These are phyloP conservation scores for Trichechus manatus DNA, from an alignment of 2,113 vertebrate genomes.

Conservation along the genomic window DNA sequence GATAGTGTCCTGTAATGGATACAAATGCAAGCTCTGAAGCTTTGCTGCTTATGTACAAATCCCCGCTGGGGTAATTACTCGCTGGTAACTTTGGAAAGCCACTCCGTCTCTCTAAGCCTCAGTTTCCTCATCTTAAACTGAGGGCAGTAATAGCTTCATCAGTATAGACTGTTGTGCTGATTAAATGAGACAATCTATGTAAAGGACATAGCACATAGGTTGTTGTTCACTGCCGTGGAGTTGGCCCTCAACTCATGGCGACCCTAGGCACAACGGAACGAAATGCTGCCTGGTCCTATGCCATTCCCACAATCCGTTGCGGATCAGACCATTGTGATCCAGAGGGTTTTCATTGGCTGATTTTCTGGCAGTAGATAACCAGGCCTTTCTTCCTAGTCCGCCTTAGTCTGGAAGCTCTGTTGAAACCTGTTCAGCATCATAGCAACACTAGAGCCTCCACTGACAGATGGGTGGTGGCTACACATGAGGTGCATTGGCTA, in stretches of 20 bases:
- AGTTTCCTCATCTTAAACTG: background rate
- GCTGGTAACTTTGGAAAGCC: background rate
- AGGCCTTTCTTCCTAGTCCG: too few relatives aligned
- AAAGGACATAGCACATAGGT: background rate
- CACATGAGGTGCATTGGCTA: too few relatives aligned
- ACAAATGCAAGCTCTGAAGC: fast-evolving
- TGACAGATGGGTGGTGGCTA: too few relatives aligned
- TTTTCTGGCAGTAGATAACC: too few relatives aligned
- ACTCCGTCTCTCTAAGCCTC: background rate
- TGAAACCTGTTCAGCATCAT: too few relatives aligned
- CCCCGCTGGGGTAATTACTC: background rate
- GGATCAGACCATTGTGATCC: background rate
- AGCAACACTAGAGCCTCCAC: too few relatives aligned
- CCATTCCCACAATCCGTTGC: background rate
- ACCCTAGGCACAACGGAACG: background rate
- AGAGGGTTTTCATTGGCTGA: too few relatives aligned
- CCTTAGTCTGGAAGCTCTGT: too few relatives aligned
- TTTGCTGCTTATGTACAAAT: background rate
- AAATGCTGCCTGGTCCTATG: background rate
- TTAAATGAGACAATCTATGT: background rate
- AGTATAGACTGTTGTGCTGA: background rate
- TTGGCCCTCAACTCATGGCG: background rate
- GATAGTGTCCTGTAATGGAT: too few relatives aligned
- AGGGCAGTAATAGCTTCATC: background rate
- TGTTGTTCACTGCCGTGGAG: too few relatives aligned